Conservation (phyloP, 2,888 invertebrate genomes). For the Sinodicranocentrus sp. region DNA sequence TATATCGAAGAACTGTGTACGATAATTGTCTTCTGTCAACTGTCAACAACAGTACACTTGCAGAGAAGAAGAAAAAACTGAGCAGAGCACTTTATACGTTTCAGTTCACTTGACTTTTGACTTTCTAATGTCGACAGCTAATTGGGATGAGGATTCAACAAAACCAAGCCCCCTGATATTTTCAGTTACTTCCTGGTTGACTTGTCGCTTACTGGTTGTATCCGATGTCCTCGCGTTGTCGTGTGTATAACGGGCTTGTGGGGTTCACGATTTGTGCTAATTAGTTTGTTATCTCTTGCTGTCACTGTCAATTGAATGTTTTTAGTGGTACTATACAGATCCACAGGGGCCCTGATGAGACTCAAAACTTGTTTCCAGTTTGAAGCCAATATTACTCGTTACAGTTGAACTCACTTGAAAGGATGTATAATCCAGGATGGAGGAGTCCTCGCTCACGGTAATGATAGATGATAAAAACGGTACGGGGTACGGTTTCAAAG, state of each 20-base stretch:
- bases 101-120: constrained; percentile 42
- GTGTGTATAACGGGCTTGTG: neutral
- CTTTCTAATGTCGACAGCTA: constrained; percentile 46
- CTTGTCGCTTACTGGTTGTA: neutral
- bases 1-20: no score
- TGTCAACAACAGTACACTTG: constrained; percentile 18
- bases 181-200: neutral
- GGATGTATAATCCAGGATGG: neutral
- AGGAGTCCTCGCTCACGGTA: neutral
- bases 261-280: constrained; percentile 46
- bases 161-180: no score
- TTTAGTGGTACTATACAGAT: constrained; percentile 17
- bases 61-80: no score
- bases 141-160: constrained; percentile 49
- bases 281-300: constrained; percentile 66
- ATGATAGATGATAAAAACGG: constrained; percentile 35
- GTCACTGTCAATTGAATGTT: constrained; percentile 54
- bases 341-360: constrained; percentile 44
- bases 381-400: neutral
- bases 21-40: neutral
- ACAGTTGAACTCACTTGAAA: neutral
- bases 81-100: constrained; percentile 32
- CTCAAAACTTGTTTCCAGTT: neutral
- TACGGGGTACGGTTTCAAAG: constrained; percentile 44
- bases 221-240: neutral